These are phyloP conservation scores for Phymastichus coffea DNA, from an alignment of 1,140 invertebrate species.

Conservation along the genomic window DNA sequence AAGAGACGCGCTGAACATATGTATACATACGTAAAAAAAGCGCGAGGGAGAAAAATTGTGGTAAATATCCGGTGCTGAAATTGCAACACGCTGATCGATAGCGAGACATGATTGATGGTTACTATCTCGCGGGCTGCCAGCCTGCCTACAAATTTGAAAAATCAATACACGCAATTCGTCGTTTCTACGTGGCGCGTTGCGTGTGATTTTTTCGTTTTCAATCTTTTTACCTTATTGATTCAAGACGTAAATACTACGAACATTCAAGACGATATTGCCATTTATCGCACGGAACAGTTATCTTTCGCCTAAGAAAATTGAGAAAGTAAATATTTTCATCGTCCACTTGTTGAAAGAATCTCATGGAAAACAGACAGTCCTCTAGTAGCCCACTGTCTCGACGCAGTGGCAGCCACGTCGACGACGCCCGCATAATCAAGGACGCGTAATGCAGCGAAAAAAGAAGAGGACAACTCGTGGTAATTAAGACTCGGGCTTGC, in stretches of 20 bases:
- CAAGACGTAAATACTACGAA: too few relatives aligned
- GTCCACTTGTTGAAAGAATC: not conserved
- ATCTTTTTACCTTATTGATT: too few relatives aligned
- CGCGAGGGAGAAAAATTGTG: not conserved
- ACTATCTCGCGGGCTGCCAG: not conserved
- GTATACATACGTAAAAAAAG: not conserved
- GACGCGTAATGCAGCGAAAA: too few relatives aligned
- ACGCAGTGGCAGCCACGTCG: not conserved
- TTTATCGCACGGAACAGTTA: too few relatives aligned
- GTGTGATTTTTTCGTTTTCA: too few relatives aligned
- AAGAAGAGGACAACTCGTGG: too few relatives aligned
- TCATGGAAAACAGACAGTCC: not conserved
- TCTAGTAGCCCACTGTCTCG: not conserved
- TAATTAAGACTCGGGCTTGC: too few relatives aligned
- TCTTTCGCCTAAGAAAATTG: too few relatives aligned
- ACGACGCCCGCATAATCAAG: constrained; percentile 3
- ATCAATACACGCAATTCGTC: constrained; percentile 2
- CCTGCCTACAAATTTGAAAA: not conserved
- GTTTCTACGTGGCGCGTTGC: too few relatives aligned
- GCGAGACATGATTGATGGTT: constrained; percentile 1
- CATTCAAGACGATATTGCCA: too few relatives aligned
- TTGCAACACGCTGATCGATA: constrained; percentile 8
- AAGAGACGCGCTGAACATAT: too few relatives aligned
- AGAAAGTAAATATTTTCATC: too few relatives aligned
- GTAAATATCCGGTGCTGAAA: constrained; percentile 5